Evolutionary conservation across 2,888 invertebrate species (phyloP).

Genomic region (Brachypalpus laphriformis): DNA sequence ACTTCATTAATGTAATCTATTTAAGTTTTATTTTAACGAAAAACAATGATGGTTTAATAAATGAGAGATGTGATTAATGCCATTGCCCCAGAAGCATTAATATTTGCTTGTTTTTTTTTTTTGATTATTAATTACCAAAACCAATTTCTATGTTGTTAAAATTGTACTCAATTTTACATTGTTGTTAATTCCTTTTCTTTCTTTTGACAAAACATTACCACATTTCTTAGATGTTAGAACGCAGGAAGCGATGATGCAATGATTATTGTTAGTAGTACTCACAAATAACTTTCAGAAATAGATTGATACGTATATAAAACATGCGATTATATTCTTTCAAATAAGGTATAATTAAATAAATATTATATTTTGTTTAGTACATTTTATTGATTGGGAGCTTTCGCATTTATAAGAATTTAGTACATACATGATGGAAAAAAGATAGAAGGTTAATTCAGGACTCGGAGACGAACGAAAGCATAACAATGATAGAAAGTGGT

Average conservation of each 20-base stretch:
- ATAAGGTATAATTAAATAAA: constrained; percentile 7
- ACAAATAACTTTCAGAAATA: constrained; percentile 71
- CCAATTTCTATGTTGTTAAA: too few relatives aligned
- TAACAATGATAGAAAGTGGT: background rate
- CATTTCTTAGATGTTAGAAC: constrained; percentile 47
- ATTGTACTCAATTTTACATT: background rate
- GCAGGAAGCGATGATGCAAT: constrained; percentile 67
- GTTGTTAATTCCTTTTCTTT: background rate
- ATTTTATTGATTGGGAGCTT: background rate
- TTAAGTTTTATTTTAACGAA: constrained; percentile 71
- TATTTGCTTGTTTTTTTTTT: constrained; percentile 22
- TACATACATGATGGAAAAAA: background rate
- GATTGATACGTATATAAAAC: constrained; percentile 51
- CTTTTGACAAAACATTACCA: constrained; percentile 55
- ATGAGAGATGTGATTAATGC: constrained; percentile 72
- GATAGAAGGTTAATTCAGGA: background rate
- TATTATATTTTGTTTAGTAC: background rate
- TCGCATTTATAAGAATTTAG: constrained; percentile 15
- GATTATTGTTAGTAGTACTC: constrained; percentile 58
- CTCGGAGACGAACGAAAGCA: background rate
- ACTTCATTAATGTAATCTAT: constrained; percentile 94
- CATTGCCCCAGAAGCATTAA: constrained; percentile 71
- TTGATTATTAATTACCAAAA: constrained; percentile 6
- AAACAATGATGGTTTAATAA: constrained; percentile 70
- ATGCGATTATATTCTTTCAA: constrained; percentile 51